Base-by-base conservation (phyloP, 2,113 vertebrate genomes). In the Cochlearius cochlearius region DNA sequence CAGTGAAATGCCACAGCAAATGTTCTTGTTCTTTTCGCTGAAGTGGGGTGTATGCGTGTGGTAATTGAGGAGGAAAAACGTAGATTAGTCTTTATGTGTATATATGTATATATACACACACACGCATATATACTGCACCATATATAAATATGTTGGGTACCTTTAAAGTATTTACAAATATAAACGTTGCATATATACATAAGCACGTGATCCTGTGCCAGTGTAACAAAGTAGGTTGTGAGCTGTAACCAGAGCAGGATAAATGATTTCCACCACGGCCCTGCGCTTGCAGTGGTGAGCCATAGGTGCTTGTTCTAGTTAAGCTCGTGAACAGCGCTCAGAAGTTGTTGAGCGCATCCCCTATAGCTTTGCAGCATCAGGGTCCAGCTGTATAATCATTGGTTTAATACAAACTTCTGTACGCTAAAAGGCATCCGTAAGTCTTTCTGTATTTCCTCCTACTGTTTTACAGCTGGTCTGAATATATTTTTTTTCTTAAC, bases 401-500 rank as follows among this genome's bases (percentile, higher is more conserved):
- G 63, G 18, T 60, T 66, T 78, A 55, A 52, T 55, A 49, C n/a
- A 23, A 76, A 67, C 58, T 59, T 85, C 27, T 56, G 53, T 62
- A 49, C 59, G n/a, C 36, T 78, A 60, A 68, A 59, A 49, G 79
- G 22, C 47, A 41, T 69, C 66, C 14, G 1, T 67, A 56, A 56
- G 32, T 62, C 76, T 91, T 68, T 62, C 50, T 86, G 9, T 55
- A 7, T 89, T 76, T 95, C 12, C 26, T 89, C 23, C 30, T 63
- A 11, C 34, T 90, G 29, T 49, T 92, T 66, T 73, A n/a, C 32
- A 71, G 60, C 32, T 90, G 52, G 16, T 72, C 72, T 87, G 43
- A 78, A 89, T 91, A 32, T 12, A 32, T 26, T 45, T 22, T 77
- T 66, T 85, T 78, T 58, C 52, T 79, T 86, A 85, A n/a, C 77